A percentile compares a stretch with the other conserved stretches of the same genome.
Evolutionary conservation across 2,797 vertebrate species (phyloP).

Genomic region (Tapirus indicus): DNA sequence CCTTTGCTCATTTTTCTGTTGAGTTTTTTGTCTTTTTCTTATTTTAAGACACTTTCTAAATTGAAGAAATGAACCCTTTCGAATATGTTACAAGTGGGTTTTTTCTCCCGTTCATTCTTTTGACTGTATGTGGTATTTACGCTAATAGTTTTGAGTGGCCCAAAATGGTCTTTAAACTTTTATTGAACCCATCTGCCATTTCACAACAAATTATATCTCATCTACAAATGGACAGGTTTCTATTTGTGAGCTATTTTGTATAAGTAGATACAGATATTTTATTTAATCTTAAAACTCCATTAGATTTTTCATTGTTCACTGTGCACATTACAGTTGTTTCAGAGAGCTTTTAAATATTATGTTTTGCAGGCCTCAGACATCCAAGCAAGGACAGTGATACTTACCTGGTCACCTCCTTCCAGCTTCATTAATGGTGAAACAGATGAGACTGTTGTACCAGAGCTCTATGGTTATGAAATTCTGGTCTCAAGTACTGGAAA

Average conservation of each 20-base stretch:
- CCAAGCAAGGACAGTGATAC: conserved; percentile 91
- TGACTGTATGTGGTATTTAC: neutral
- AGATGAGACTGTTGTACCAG: conserved; percentile 85
- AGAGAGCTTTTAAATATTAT: conserved; percentile 67
- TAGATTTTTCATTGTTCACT: conserved; percentile 47
- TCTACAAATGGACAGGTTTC: conserved; percentile 28
- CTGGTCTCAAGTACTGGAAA: conserved; percentile 94
- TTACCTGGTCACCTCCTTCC: conserved; percentile 93
- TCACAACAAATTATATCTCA: conserved; percentile 35
- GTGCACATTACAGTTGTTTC: conserved; percentile 63
- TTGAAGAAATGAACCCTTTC: conserved; percentile 31
- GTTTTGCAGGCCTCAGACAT: conserved; percentile 93
- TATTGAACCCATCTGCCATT: neutral
- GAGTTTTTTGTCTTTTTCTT: conserved; percentile 11
- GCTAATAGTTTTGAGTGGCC: neutral
- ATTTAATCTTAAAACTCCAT: neutral
- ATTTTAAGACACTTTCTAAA: conserved; percentile 36
- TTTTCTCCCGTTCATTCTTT: neutral
- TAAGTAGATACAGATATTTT: neutral
- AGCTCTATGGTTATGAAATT: conserved; percentile 93
- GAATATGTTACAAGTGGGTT: neutral
- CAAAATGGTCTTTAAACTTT: conserved; percentile 52
- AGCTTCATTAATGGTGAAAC: conserved; percentile 87
- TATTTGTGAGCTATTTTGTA: conserved; percentile 14
- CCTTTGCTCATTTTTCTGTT: conserved; percentile 43